phyloP scores from a whole-genome alignment of 2,797 vertebrate species.

The Typhlichthys eigenmanni region DNA sequence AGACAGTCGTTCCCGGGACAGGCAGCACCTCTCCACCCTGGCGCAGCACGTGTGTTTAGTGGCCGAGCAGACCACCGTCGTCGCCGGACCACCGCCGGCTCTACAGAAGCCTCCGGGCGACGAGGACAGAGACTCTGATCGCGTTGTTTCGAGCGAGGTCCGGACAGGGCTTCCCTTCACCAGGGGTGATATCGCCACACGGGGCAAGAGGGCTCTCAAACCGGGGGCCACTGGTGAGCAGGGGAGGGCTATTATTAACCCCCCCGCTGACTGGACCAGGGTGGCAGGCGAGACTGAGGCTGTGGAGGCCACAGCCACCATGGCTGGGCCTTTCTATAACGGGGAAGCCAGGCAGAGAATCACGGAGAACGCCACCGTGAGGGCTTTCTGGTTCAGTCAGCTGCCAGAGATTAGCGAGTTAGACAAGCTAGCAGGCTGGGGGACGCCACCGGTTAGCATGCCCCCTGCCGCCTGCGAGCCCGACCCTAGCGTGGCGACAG shows the following conservation, averaged over 20 bases:
- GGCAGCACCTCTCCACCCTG: conserved; percentile 47
- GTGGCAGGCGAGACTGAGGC: conserved; percentile 12
- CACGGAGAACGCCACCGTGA: conserved; percentile 45
- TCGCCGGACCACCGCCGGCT: background rate
- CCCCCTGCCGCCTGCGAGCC: background rate
- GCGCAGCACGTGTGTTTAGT: conserved; percentile 51
- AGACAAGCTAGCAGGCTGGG: background rate
- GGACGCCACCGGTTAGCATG: conserved; percentile 3
- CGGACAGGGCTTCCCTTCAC: conserved; percentile 8
- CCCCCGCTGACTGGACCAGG: conserved; percentile 15
- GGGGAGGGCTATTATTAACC: conserved; percentile 49
- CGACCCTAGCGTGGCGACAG: background rate
- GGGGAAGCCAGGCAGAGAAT: conserved; percentile 49
- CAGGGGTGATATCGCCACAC: conserved; percentile 11
- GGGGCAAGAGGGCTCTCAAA: conserved; percentile 16
- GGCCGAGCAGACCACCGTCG: conserved; percentile 23
- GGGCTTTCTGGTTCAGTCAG: conserved; percentile 55
- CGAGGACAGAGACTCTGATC: conserved; percentile 15
- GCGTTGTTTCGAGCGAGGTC: conserved; percentile 17
- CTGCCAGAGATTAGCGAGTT: conserved; percentile 6
- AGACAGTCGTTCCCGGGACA: conserved; percentile 38
- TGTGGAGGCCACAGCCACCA: conserved; percentile 20
- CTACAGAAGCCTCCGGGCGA: conserved; percentile 16
- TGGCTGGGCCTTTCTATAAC: conserved; percentile 44
- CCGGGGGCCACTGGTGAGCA: conserved; percentile 14